Conservation (phyloP, 2,113 vertebrate genomes). For the Menidia beryllina region DNA sequence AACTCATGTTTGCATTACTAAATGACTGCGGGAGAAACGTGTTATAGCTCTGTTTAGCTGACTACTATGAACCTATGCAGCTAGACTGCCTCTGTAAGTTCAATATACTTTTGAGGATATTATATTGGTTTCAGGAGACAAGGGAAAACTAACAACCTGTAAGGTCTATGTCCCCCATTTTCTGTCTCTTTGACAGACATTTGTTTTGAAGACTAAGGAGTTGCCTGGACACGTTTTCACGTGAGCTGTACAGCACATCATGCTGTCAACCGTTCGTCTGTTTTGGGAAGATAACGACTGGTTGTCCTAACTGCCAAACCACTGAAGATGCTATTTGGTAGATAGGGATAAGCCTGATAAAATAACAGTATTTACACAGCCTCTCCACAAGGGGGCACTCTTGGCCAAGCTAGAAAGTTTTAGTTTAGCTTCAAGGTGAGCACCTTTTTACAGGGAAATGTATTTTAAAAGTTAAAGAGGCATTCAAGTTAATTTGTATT, state of each 20-base stretch:
- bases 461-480: constrained; percentile 19
- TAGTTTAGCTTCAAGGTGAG: too few relatives aligned
- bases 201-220: neutral
- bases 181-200: neutral
- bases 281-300: constrained; percentile 63
- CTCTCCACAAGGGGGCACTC: constrained; percentile 65
- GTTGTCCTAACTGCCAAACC: constrained; percentile 60
- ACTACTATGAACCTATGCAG: neutral
- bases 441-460: too few relatives aligned
- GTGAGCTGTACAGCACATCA: constrained; percentile 23
- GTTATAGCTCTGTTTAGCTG: too few relatives aligned
- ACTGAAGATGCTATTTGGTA: constrained; percentile 50
- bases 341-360: constrained; percentile 31
- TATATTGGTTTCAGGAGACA: neutral
- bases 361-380: constrained; percentile 30
- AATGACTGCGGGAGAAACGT: neutral
- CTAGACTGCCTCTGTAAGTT: neutral
- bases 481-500: constrained; percentile 36
- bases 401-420: constrained; percentile 30
- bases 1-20: neutral
- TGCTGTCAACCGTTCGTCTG: constrained; percentile 54
- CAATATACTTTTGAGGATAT: neutral
- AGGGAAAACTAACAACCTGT: neutral
- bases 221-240: constrained; percentile 7
- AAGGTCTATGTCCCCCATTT: neutral